Base-by-base conservation (phyloP, 2,888 invertebrate species). In the Sisyra terminalis region DNA sequence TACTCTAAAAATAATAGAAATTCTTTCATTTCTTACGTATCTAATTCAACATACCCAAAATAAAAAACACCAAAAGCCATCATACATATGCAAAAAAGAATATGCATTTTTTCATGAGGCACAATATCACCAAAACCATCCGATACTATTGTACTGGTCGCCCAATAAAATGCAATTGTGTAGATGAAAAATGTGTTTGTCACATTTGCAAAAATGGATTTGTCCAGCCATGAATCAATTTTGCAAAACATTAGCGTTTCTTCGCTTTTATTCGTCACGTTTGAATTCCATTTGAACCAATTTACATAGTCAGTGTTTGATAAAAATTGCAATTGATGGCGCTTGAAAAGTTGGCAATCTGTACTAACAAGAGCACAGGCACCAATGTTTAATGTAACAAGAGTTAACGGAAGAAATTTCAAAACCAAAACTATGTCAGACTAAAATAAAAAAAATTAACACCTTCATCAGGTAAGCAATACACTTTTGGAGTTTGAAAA, bases 121-220 rank as follows among this genome's bases (percentile, higher is more conserved):
- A 59, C 60, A 45, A 69, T 59, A 50, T 69, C 69, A 42, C 69
- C 68, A 46, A 69, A 66, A 9, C 68, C 69, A 42, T 65, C 64
- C 17, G 66, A 64, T 41, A 64, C 64, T 47, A 69, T 64, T 44
- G 64, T 64, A 2, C 63, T 55, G 2, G 67, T 64, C 3, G 65
- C 52, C 66, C 67, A 69, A 51, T 68, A 69, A 51, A 64, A 63
- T 29, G 65, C 67, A 32, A 67, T 47, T 17, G 67, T 53, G 50
- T 65, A 66, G 11, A 65, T 64, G 51, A 58, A 60, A 40, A 47
- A 46, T 1, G 66, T 64, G 32, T 36, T 14, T 11, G 42, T 32
- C 4, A 32, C 32, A 32, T 32, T 14, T 4, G 15, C 13, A 13
- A 14, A 11, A 35, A 11, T 15, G 7, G 24, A 44, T 30, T 49